phyloP scores from a whole-genome alignment of 1,140 invertebrate genomes.

The Myzus persicae region DNA sequence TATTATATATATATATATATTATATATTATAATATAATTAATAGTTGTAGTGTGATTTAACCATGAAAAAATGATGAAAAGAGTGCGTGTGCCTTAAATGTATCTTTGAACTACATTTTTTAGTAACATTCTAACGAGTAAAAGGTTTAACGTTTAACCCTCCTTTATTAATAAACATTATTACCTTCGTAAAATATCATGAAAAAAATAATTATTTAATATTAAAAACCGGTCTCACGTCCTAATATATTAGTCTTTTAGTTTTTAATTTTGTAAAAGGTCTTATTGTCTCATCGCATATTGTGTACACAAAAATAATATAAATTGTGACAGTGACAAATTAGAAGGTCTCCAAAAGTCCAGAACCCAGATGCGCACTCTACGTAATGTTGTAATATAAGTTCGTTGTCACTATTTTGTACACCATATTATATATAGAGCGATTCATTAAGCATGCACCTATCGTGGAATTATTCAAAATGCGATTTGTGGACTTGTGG shows the following conservation, averaged over 20 bases:
- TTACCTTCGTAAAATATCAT: background rate
- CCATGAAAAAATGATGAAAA: background rate
- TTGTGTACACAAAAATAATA: conserved; percentile 14
- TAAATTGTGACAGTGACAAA: background rate
- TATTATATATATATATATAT: no score
- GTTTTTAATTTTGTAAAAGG: conserved; percentile 2
- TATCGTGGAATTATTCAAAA: no score
- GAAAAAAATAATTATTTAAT: background rate
- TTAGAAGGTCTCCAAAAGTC: background rate
- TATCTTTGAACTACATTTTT: background rate
- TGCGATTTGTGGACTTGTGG: no score
- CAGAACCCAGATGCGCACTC: background rate
- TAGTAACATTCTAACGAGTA: background rate
- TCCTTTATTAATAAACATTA: background rate
- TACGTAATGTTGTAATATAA: background rate
- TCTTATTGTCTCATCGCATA: background rate
- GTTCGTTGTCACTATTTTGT: background rate
- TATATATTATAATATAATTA: background rate
- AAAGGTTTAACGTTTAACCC: background rate
- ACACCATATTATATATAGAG: no score
- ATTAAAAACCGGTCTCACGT: background rate
- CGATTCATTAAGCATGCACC: no score
- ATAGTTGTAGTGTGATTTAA: background rate
- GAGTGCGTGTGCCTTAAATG: background rate
- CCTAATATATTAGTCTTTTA: background rate